These are phyloP conservation scores for Cyprinodon brontotheroides DNA, from an alignment of 2,113 vertebrate genomes.

Conservation along the genomic window DNA sequence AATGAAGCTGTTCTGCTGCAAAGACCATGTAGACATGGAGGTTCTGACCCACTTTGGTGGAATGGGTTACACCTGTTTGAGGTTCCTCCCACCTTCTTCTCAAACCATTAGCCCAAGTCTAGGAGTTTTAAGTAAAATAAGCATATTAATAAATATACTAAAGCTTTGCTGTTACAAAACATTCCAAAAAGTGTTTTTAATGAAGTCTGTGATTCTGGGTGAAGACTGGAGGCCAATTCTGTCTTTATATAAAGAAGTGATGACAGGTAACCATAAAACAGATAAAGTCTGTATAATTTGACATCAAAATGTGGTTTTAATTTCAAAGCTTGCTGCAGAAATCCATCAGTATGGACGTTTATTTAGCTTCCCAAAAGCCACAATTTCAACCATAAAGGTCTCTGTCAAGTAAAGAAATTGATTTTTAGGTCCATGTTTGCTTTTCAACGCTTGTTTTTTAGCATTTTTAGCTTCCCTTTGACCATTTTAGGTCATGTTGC, in stretches of 20 bases:
- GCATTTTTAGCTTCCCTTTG: slow-evolving; percentile 22
- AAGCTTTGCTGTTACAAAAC: too few species aligned
- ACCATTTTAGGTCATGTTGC: slow-evolving; percentile 24
- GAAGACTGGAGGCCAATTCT: too few species aligned
- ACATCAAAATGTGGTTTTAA: slow-evolving; percentile 6
- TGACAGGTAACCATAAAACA: slow-evolving; percentile 1
- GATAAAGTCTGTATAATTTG: slow-evolving; percentile 6
- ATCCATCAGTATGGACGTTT: slow-evolving; percentile 23
- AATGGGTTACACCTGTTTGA: too few species aligned
- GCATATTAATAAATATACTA: too few species aligned
- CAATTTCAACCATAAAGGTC: slow-evolving; percentile 38
- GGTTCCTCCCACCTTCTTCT: too few species aligned
- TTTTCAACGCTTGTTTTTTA: slow-evolving; percentile 34
- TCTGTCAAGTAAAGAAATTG: slow-evolving; percentile 40
- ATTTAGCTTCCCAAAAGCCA: slow-evolving; percentile 27
- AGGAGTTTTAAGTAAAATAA: too few species aligned
- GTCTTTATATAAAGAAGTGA: background rate
- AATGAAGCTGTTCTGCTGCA: too few species aligned
- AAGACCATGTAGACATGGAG: too few species aligned
- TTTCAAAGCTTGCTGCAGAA: slow-evolving; percentile 24
- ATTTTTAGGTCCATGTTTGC: slow-evolving; percentile 27
- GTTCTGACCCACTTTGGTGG: too few species aligned
- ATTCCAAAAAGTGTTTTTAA: too few species aligned
- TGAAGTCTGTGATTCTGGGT: too few species aligned
- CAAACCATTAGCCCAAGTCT: too few species aligned